phyloP scores from a whole-genome alignment of 2,888 invertebrate species.

The Polydrusus cervinus region DNA sequence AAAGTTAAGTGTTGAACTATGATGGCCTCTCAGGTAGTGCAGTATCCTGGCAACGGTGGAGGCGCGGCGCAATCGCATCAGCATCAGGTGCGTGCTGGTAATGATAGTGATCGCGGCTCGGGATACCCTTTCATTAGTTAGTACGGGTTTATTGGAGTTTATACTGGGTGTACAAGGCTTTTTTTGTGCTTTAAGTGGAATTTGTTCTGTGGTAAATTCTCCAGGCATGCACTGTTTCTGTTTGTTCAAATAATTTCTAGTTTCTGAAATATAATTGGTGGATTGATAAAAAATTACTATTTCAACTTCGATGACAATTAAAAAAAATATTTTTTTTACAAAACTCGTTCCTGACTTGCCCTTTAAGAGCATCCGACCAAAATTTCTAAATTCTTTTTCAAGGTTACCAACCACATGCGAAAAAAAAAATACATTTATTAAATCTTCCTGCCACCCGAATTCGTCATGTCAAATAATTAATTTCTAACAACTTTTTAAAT shows the following conservation, averaged over 20 bases:
- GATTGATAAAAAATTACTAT: no score
- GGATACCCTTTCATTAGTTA: constrained; percentile 68
- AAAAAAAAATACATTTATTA: no score
- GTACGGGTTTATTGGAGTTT: constrained; percentile 65
- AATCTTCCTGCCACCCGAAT: no score
- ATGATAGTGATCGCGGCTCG: constrained; percentile 69
- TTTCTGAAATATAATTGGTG: no score
- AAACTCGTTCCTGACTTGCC: no score
- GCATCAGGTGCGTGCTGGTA: constrained; percentile 69
- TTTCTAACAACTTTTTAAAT: no score
- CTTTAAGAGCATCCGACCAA: no score
- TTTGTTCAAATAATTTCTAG: neutral
- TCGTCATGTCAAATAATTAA: no score
- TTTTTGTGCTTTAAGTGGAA: neutral
- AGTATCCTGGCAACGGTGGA: constrained; percentile 65
- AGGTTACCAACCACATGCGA: no score
- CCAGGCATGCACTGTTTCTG: neutral
- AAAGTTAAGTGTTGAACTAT: constrained; percentile 59
- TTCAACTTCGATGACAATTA: no score
- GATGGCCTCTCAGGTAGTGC: constrained; percentile 68
- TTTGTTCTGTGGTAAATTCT: neutral
- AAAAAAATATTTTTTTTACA: no score
- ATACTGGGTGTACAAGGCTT: constrained; percentile 16
- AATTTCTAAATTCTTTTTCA: no score
- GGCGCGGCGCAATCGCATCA: constrained; percentile 67